These are phyloP conservation scores for Sialis fuliginosa DNA, from an alignment of 2,888 invertebrate species.

Conservation along the genomic window DNA sequence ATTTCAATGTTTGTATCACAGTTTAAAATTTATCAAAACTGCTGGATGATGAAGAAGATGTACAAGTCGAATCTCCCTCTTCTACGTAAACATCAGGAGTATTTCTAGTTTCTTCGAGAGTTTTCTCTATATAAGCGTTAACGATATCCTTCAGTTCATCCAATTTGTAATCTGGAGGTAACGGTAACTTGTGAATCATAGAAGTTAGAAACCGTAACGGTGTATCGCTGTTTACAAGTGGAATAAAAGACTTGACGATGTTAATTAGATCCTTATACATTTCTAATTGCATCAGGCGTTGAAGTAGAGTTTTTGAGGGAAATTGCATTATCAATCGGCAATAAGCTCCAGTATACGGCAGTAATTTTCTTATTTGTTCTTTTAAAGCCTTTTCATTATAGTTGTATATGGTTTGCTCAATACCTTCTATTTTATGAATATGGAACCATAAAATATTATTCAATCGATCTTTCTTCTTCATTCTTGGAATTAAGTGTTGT, in stretches of 20 bases:
- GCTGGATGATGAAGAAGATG: too few species aligned
- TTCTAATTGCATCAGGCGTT: neutral
- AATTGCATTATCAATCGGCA: neutral
- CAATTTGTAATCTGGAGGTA: neutral
- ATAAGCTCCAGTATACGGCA: neutral
- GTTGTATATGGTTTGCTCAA: too few species aligned
- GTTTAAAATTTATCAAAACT: too few species aligned
- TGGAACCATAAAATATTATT: too few species aligned
- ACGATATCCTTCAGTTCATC: slow-evolving; percentile 2
- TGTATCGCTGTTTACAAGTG: neutral
- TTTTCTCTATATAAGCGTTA: neutral
- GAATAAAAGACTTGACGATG: neutral
- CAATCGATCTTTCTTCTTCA: too few species aligned
- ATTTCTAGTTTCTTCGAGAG: neutral
- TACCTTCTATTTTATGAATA: too few species aligned
- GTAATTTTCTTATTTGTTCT: neutral
- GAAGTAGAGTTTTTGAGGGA: neutral
- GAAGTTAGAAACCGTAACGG: neutral
- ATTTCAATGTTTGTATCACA: too few species aligned
- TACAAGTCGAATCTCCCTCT: too few species aligned
- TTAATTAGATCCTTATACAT: slow-evolving; percentile 1
- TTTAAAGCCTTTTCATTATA: too few species aligned
- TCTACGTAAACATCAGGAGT: too few species aligned
- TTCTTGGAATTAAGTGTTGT: too few species aligned
- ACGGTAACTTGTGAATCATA: neutral